Evolutionary conservation across 2,888 invertebrate species (phyloP).

Genomic region (Malacosoma neustria): DNA sequence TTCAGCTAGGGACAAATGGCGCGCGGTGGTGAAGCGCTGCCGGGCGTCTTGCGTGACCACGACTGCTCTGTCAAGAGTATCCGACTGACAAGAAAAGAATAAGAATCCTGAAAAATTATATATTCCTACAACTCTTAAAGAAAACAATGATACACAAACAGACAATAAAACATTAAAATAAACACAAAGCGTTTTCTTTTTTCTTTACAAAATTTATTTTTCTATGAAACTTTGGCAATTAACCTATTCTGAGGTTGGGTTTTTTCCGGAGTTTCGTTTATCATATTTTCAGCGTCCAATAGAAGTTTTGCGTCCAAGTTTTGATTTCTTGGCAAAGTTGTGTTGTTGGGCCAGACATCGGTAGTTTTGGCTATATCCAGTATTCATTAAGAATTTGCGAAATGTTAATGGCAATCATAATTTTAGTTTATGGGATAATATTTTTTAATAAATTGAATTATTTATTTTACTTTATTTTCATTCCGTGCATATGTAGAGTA

Average conservation of each 20-base stretch:
- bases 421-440: not conserved
- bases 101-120: too few species aligned
- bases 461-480: too few species aligned
- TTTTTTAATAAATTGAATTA: too few species aligned
- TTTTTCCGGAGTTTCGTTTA: slow-evolving; percentile 9
- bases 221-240: not conserved
- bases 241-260: not conserved
- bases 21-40: too few species aligned
- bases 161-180: not conserved
- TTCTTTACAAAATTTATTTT: not conserved
- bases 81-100: too few species aligned
- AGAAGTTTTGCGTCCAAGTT: slow-evolving; percentile 10
- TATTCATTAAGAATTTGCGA: not conserved
- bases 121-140: too few species aligned
- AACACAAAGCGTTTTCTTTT: not conserved
- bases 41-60: too few species aligned
- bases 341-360: not conserved
- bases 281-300: slow-evolving; percentile 16
- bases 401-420: not conserved
- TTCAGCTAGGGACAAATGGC: too few species aligned
- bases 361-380: not conserved
- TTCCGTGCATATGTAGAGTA: too few species aligned
- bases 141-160: not conserved
- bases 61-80: too few species aligned
- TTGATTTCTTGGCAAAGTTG: slow-evolving; percentile 12